A percentile compares a stretch with the other conserved stretches of the same genome.
Conservation (phyloP, 2,113 vertebrate genomes). For the Protobothrops mucrosquamatus region DNA sequence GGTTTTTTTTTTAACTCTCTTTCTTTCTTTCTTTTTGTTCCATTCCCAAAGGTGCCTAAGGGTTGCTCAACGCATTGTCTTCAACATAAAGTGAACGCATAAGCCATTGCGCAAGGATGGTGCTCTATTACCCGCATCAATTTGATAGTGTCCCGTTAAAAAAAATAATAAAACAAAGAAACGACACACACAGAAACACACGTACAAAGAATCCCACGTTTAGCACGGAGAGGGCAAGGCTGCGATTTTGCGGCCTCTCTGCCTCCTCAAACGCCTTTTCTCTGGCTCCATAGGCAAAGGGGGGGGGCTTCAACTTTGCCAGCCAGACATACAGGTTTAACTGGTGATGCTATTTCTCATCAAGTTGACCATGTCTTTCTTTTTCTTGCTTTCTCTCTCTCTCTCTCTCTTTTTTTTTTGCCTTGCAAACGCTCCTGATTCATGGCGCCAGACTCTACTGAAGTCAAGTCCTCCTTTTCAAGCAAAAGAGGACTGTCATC, state of each 20-base stretch:
- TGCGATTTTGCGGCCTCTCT: constrained; percentile 21
- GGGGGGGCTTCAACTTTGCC: not conserved
- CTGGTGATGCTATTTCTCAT: not conserved
- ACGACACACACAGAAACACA: not conserved
- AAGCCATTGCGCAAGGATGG: constrained; percentile 78
- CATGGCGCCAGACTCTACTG: constrained; percentile 71
- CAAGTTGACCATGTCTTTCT: constrained; percentile 16
- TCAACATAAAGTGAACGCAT: constrained; percentile 81
- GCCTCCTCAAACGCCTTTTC: constrained; percentile 35
- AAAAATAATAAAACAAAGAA: not conserved
- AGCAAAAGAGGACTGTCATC: constrained; percentile 60
- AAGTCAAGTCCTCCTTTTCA: constrained; percentile 51
- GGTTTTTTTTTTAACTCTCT: not conserved
- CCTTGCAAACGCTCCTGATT: constrained; percentile 54
- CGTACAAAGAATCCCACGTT: constrained; percentile 2
- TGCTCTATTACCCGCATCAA: constrained; percentile 87
- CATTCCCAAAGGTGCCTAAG: constrained; percentile 86
- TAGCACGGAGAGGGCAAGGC: not conserved
- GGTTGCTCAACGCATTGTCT: constrained; percentile 77
- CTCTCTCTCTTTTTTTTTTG: constrained; percentile 29
- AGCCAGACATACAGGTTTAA: not conserved
- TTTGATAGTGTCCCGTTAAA: constrained; percentile 44
- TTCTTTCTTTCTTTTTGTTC: constrained; percentile 53
- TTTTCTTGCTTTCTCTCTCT: not conserved
- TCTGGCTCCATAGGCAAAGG: not conserved